Base-by-base conservation (phyloP, 2,113 vertebrate species). In the Isichthys henryi region DNA sequence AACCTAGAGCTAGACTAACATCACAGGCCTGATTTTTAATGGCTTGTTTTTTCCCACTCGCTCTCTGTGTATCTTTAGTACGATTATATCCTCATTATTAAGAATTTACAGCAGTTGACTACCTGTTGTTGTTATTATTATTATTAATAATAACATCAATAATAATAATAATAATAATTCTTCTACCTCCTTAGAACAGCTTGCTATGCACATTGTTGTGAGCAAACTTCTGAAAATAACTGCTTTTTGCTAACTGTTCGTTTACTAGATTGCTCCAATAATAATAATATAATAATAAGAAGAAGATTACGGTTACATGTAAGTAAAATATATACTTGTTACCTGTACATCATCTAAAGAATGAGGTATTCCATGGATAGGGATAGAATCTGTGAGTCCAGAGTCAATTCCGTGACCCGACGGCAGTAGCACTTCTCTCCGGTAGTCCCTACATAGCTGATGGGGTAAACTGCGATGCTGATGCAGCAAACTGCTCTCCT, bases 261-360 rank as follows among this genome's bases (percentile, higher is more conserved):
- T 49, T 23, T 86, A 86, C 70, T 13, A 31, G 5, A 43, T 3
- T 56, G 2, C 3, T 48, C 6, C 74, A 87, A 31, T 89, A 87
- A 87, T 80, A 45, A 86, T 77, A 46, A 90, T 86, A 89, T 56
- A 53, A 83, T 35, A 82, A 89, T 23, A 58, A 87, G 77, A 46
- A 85, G 49, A 58, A 86, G 86, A 84, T 90, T 52, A 50, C 48
- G 31, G 58, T 49, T n/a, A 9, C 27, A 17, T 45, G 45, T n/a
- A 46, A 52, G 52, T 77, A 84, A 83, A 70, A 83, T 23, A 3
- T 19, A 48, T 50, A 56, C 39, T 93, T 66, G 4, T 97, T 96
- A 99, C 98, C 98, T 98, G 97, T 90, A 99, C 98, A 88, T 99
- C 98, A 95, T 99, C 98, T 96, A 99, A 96, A 95, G 97, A 96